phyloP scores from a whole-genome alignment of 2,888 invertebrate species.

The Lasius platythorax region DNA sequence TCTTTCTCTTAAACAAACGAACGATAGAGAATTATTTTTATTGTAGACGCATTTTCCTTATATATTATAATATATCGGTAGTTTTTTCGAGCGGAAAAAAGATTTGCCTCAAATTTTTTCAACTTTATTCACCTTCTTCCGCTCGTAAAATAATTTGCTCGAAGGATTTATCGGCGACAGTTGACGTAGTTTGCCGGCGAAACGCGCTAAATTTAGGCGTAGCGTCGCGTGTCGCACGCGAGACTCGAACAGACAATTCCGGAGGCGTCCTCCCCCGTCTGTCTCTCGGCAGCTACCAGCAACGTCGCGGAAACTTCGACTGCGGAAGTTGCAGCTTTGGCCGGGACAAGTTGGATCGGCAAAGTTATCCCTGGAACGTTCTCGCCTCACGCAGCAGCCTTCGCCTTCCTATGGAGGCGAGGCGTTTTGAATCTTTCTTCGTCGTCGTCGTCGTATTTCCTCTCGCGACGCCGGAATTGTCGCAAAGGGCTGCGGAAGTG shows the following conservation, averaged over 20 bases:
- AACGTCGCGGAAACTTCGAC: constrained; percentile 65
- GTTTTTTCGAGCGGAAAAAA: neutral
- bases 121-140: neutral
- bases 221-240: constrained; percentile 20
- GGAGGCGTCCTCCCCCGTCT: constrained; percentile 14
- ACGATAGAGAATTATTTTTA: neutral
- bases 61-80: neutral
- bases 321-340: constrained; percentile 68
- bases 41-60: neutral
- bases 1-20: neutral
- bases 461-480: constrained; percentile 60
- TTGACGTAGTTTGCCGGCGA: constrained; percentile 55
- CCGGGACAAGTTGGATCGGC: constrained; percentile 71
- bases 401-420: constrained; percentile 47
- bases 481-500: constrained; percentile 34
- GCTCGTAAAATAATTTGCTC: neutral
- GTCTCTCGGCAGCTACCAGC: constrained; percentile 38
- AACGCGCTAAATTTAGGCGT: constrained; percentile 53
- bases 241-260: constrained; percentile 14
- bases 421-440: constrained; percentile 63
- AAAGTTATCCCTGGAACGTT: constrained; percentile 61
- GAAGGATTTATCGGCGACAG: constrained; percentile 49
- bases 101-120: neutral
- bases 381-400: constrained; percentile 56
- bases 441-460: constrained; percentile 41